Base-by-base conservation (phyloP, 2,888 invertebrate genomes). In the Panzeria rudis region DNA sequence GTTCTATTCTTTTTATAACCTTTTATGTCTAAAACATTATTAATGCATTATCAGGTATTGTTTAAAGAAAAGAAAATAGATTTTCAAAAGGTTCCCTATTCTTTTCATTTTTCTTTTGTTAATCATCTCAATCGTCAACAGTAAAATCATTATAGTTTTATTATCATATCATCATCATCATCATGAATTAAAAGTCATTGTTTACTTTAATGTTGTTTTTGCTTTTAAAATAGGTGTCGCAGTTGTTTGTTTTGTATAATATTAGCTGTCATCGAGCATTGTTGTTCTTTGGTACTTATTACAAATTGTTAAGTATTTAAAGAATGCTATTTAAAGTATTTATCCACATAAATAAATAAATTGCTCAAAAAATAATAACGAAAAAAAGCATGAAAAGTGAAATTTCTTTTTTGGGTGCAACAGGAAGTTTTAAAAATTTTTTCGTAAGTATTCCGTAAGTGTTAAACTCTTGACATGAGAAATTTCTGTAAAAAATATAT, bases 151-250 rank as follows among this genome's bases (percentile, higher is more conserved):
- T 29, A 25, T 35, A 25, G 44, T 80, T 35, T 35, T 52, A 38
- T 62, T 35, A 1, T 47, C n/a, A 25, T 13, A 11, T 38, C 1
- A 38, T 38, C n/a, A n/a, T n/a, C n/a, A n/a, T 73, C 61, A 56
- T 44, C 54, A 62, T 62, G 75, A 75, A 62, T 62, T 81, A 15
- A 50, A 54, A 69, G 62, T 81, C 62, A 75, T 81, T 81, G 75
- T 75, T 75, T 66, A 2, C 52, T 56, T 54, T 52, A 35, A 56
- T 73, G 71, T 73, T 47, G 29, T 59, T 17, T 25, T 50, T 13
- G 35, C 23, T 68, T 35, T 50, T 35, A 38, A 23, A 59, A n/a
- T 68, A 52, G 69, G 52, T 69, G 13, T 56, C 23, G 15, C 7
- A 25, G 25, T 73, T 61, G 35, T 62, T 73, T 61, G 50, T 62